A percentile compares a stretch with the other conserved stretches of the same genome.
Conservation (phyloP, 2,888 invertebrate genomes). For the Abscondita cerata region DNA sequence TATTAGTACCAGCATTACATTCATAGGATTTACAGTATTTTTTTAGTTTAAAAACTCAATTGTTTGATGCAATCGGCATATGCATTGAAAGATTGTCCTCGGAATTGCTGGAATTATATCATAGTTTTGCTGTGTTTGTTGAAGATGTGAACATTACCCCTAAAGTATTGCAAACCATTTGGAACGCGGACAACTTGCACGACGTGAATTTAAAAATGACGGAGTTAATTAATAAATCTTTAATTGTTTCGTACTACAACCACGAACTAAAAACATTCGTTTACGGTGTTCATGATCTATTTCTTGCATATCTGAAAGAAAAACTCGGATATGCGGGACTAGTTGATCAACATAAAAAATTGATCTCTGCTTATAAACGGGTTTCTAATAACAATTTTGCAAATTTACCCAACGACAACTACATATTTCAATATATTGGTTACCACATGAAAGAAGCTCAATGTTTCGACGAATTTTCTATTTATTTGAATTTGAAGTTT, state of each 20-base stretch:
- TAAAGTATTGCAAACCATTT: conserved; percentile 59
- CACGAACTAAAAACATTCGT: conserved; percentile 66
- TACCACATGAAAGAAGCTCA: conserved; percentile 71
- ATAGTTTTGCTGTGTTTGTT: conserved; percentile 70
- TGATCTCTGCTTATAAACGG: conserved; percentile 66
- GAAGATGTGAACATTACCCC: conserved; percentile 68
- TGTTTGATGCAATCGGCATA: conserved; percentile 64
- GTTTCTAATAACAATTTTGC: conserved; percentile 61
- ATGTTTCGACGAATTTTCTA: conserved; percentile 63
- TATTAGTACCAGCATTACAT: neutral
- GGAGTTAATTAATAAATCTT: conserved; percentile 69
- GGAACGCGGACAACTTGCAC: conserved; percentile 58
- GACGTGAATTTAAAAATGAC: conserved; percentile 72
- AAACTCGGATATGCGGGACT: conserved; percentile 58
- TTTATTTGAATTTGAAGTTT: conserved; percentile 74
- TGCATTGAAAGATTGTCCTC: conserved; percentile 67
- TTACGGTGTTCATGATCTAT: conserved; percentile 75
- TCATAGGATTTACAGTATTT: too few species aligned
- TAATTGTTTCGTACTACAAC: conserved; percentile 70
- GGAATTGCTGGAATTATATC: conserved; percentile 62
- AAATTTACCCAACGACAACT: conserved; percentile 73
- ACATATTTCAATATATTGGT: conserved; percentile 75
- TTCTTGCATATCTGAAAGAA: conserved; percentile 68
- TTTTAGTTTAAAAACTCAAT: conserved; percentile 37
- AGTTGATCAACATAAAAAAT: conserved; percentile 63